Evolutionary conservation across 2,888 invertebrate genomes (phyloP), one percentile per base, ranked within the genome.

Genomic region (Andrena chrysosceles): DNA sequence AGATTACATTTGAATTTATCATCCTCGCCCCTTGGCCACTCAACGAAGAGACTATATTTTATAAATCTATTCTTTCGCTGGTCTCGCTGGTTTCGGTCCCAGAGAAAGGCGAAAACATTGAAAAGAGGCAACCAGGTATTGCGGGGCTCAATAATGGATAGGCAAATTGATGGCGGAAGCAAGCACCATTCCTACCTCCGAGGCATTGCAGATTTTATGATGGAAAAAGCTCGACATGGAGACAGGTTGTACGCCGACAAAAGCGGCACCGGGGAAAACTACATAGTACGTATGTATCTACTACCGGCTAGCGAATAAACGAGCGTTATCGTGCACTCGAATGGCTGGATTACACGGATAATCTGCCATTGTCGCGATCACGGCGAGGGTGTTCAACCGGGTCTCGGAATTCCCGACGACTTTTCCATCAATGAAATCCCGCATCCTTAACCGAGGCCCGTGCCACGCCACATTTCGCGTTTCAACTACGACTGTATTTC

Each of bases 1-100:
- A 64, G 64, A 79, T 70, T 77, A 54, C 62, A 62, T 77, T 68
- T 60, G 42, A 77, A 42, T 72, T 72, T 70, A 76, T 76, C 75
- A 71, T 70, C 4, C 20, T 13, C 42, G 42, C 13, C 42, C 13
- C 13, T 3, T 42, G 3, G 42, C 42, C 42, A 42, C 42, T 42
- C 16, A 16, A 42, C n/a, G n/a, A n/a, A n/a, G n/a, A 1, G 16
- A 16, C 42, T 16, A 1, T 42, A 42, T 5, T 42, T 16, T 5
- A 42, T 16, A 16, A 42, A 42, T 42, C 42, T 16, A 42, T 42
- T 1, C 4, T 42, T 42, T 42, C 13, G 1, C 42, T 35, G 2
- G 35, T 10, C 7, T 10, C 10, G 2, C 35, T 42, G 42, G 4
- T 42, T 42, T 42, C 42, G 42, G 5, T 1, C 42, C 16, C 42